phyloP scores from a whole-genome alignment of 1,140 invertebrate genomes.

The Trichoplusia ni region DNA sequence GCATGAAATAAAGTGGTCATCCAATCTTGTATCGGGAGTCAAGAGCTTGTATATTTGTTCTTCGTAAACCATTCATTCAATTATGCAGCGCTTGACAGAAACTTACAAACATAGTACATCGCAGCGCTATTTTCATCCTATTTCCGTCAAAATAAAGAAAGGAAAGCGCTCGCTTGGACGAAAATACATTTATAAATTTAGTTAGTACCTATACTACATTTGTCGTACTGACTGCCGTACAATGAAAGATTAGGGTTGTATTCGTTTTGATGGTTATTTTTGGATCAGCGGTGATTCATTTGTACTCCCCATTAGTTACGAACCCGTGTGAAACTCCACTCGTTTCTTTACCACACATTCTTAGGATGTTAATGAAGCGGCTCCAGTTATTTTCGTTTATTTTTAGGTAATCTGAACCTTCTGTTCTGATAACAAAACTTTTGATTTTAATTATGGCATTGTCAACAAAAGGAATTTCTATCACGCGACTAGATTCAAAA shows the following conservation, averaged over 20 bases:
- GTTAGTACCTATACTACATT: constrained; percentile 22
- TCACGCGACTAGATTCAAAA: no score
- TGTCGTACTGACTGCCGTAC: constrained; percentile 7
- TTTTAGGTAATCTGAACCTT: no score
- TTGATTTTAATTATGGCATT: no score
- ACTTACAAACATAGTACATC: no score
- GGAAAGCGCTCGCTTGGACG: background rate
- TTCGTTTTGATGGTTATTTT: constrained; percentile 21
- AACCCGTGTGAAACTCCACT: constrained; percentile 17
- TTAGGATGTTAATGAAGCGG: constrained; percentile 17
- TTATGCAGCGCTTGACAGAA: no score
- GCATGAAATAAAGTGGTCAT: no score
- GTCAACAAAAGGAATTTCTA: no score
- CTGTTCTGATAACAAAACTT: no score
- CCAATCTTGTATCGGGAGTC: no score
- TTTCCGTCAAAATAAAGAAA: constrained; percentile 3
- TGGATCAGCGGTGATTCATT: constrained; percentile 21
- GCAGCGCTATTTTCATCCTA: background rate
- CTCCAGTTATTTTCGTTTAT: background rate
- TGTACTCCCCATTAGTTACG: constrained; percentile 3
- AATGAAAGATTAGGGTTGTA: constrained; percentile 33
- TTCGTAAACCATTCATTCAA: no score
- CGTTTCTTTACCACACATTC: constrained; percentile 10
- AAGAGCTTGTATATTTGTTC: no score
- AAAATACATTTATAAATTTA: constrained; percentile 22